Base-by-base conservation (phyloP, 2,113 vertebrate genomes). In the Colius striatus region DNA sequence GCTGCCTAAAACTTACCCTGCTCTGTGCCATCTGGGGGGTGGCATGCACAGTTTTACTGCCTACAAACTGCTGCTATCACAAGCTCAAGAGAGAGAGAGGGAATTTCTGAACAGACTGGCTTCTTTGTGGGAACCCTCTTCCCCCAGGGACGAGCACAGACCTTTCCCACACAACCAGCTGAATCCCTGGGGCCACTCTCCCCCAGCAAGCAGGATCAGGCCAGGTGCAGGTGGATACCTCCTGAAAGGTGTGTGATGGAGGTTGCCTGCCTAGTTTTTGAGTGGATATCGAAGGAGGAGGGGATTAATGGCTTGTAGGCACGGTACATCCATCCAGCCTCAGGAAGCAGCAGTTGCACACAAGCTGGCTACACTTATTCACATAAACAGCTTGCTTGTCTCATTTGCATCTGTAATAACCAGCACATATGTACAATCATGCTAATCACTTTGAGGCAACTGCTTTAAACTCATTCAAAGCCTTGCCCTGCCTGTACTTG, bases 381-480 rank as follows among this genome's bases (percentile, higher is more conserved):
- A 67, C 71, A 29, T 45, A 78, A 86, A 93, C 90, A 90, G 68
- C 53, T 47, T 38, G 63, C 72, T 70, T 60, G 36, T 74, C 90
- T 93, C 76, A 92, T 96, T 90, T 95, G 90, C 95, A 80, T 93
- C 48, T 67, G 83, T 90, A 90, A 91, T 67, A 88, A 65, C 65
- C 54, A 82, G 29, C 65, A 58, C 32, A 51, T 82, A 61, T 54
- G 75, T 86, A 85, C 79, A 94, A 55, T 78, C 80, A 75, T 78
- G 58, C 57, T 85, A 92, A 93, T 94, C 65, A 66, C 68, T 78
- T 30, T 0, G 2, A 84, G 58, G 90, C 41, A 62, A 85, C 45
- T 54, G n/a, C 87, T 94, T 91, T 79, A 55, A 89, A 84, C 72
- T 72, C 38, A 89, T 92, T 89, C 76, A 84, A 66, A 88, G 51